Evolutionary conservation across 2,888 invertebrate genomes (phyloP).

Genomic region (Lapara coniferarum): DNA sequence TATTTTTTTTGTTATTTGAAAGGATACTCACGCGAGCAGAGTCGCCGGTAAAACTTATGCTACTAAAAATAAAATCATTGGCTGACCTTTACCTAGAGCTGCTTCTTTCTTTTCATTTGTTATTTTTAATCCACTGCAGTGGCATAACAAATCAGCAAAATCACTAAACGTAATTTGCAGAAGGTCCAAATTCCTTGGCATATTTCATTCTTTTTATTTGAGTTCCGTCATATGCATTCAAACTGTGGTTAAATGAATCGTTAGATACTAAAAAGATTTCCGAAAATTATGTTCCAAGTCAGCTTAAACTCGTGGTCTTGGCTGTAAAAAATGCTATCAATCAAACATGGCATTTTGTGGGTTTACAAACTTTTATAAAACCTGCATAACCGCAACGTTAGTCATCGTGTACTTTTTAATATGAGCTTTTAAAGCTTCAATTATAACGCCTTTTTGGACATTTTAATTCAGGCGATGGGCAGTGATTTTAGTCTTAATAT

Average conservation of each 20-base stretch:
- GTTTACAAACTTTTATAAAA: background rate
- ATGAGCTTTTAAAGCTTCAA: background rate
- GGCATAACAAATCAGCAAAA: no score
- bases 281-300: constrained; percentile 1
- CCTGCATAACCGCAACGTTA: background rate
- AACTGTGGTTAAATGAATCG: background rate
- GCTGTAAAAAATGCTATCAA: constrained; percentile 11
- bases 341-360: constrained; percentile 16
- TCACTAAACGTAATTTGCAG: background rate
- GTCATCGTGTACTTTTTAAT: background rate
- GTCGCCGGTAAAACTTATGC: no score
- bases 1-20: no score
- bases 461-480: no score
- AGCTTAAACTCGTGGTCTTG: background rate
- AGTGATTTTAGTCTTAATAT: no score
- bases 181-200: constrained; percentile 2
- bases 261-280: constrained; percentile 25
- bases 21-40: no score
- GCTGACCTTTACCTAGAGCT: background rate
- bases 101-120: background rate
- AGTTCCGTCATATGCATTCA: background rate
- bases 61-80: background rate
- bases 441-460: no score
- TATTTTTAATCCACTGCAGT: background rate
- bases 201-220: constrained; percentile 1